Percentiles rank a stretch among this genome's conserved stretches.
phyloP scores from a whole-genome alignment of 2,113 vertebrate genomes.

The Coreoperca whiteheadi region DNA sequence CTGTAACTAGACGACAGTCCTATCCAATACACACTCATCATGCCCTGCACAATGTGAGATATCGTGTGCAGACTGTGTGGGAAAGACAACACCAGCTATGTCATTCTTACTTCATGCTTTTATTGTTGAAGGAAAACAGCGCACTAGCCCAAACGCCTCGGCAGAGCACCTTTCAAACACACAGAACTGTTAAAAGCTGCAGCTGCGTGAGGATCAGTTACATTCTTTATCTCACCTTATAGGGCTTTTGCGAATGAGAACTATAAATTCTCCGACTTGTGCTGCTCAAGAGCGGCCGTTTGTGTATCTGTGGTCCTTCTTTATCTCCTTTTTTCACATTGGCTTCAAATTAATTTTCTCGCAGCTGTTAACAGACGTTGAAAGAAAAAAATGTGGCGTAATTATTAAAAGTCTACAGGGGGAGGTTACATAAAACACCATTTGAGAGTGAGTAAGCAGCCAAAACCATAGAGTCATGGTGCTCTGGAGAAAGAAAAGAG shows the following conservation, averaged over 20 bases:
- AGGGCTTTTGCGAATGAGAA: conserved; percentile 55
- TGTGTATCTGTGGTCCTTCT: conserved; percentile 21
- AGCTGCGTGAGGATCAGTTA: conserved; percentile 76
- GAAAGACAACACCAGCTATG: conserved; percentile 60
- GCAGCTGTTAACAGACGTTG: conserved; percentile 75
- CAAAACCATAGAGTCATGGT: conserved; percentile 35
- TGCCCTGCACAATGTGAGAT: conserved; percentile 25
- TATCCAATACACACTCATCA: conserved; percentile 4
- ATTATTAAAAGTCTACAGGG: conserved; percentile 61
- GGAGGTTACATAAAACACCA: conserved; percentile 66
- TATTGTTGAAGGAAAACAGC: conserved; percentile 70
- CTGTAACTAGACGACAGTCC: conserved; percentile 22
- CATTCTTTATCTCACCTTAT: conserved; percentile 74
- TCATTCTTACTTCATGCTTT: conserved; percentile 63
- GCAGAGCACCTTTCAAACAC: conserved; percentile 62
- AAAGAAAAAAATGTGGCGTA: conserved; percentile 52
- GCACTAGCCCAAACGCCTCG: conserved; percentile 21
- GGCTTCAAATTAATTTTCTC: conserved; percentile 70
- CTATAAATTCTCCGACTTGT: conserved; percentile 54
- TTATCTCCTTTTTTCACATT: conserved; percentile 17
- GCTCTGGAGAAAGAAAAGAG: conserved; percentile 16
- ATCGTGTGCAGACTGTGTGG: conserved; percentile 26
- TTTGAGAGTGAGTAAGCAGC: conserved; percentile 50
- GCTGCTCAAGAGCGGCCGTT: conserved; percentile 28
- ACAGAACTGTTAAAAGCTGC: conserved; percentile 60